Conservation (phyloP, 2,113 vertebrate species). For the Amblyornis subalaris region DNA sequence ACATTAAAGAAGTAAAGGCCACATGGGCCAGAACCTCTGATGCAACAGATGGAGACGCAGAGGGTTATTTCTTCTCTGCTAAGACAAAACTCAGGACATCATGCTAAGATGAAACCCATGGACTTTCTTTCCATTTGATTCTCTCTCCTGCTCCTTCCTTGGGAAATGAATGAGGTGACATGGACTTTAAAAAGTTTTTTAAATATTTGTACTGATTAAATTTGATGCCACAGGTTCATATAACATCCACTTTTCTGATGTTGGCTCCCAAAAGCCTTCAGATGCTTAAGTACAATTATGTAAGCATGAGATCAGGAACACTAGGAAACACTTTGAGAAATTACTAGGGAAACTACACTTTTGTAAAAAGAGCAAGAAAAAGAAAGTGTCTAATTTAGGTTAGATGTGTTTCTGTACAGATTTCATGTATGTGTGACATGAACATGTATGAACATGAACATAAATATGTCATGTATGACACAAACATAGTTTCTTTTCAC, state of each 20-base stretch:
- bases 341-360: not conserved
- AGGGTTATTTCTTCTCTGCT: not conserved
- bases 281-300: accelerated
- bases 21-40: not conserved
- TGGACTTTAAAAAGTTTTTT: not conserved
- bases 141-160: not conserved
- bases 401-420: not conserved
- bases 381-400: not conserved
- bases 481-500: not conserved
- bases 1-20: not conserved
- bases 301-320: not conserved
- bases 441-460: no score
- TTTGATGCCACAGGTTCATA: not conserved
- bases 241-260: not conserved
- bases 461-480: no score
- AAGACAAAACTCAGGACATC: not conserved
- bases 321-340: not conserved
- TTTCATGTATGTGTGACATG: no score
- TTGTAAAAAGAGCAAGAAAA: not conserved
- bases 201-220: not conserved
- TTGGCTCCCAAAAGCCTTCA: not conserved
- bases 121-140: not conserved
- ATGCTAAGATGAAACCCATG: accelerated
- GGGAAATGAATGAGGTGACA: not conserved
- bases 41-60: not conserved